Evolutionary conservation across 2,113 vertebrate genomes (phyloP).

Genomic region (Clarias batrachus): DNA sequence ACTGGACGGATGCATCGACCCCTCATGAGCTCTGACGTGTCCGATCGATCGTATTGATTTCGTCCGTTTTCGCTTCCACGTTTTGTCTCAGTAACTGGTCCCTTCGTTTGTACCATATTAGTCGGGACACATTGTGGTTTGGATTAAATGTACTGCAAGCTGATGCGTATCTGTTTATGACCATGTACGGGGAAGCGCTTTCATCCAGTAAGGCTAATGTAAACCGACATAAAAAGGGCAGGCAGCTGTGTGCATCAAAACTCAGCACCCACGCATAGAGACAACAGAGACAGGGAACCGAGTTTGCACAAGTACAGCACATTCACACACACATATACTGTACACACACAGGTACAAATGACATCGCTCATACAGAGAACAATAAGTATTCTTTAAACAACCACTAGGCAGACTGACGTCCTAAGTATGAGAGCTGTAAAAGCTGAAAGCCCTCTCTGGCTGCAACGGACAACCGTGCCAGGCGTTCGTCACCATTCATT

Average conservation of each 20-base stretch:
- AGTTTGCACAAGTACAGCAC: background rate
- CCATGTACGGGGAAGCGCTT: slow-evolving; percentile 5
- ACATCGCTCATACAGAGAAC: background rate
- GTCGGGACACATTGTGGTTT: background rate
- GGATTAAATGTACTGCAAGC: background rate
- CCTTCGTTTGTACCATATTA: background rate
- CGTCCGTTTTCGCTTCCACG: background rate
- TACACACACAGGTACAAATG: background rate
- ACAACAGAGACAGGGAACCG: background rate
- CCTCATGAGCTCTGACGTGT: background rate
- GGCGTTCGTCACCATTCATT: background rate
- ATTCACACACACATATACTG: background rate
- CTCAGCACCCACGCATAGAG: background rate
- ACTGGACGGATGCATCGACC: background rate
- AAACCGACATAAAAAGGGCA: background rate
- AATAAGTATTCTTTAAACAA: background rate
- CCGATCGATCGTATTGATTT: slow-evolving; percentile 1
- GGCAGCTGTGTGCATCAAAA: background rate
- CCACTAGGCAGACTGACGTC: background rate
- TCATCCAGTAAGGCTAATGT: slow-evolving; percentile 2
- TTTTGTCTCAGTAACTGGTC: background rate
- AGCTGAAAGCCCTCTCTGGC: background rate
- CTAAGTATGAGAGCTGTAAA: background rate
- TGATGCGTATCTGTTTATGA: background rate
- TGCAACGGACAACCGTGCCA: background rate